Evolutionary conservation across 2,888 invertebrate species (phyloP).

Genomic region (Prosopocoilus inquinatus): DNA sequence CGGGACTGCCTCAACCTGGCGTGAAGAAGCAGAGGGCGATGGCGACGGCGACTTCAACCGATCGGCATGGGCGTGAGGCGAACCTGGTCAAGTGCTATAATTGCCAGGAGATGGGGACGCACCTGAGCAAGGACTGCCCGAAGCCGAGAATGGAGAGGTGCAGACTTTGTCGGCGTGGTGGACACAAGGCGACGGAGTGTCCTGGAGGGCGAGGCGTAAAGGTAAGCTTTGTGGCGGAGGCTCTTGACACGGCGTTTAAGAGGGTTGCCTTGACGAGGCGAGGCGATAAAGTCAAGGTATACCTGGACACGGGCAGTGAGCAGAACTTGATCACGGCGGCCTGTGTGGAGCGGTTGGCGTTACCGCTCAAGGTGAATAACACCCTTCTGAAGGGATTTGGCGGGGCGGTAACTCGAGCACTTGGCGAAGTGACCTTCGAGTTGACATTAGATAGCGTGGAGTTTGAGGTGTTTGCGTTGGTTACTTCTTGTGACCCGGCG

Average conservation of each 20-base stretch:
- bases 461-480: constrained; percentile 6
- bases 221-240: background rate
- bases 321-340: constrained; percentile 6
- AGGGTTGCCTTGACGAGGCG: background rate
- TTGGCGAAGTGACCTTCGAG: background rate
- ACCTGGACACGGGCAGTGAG: constrained; percentile 9
- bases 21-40: background rate
- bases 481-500: constrained; percentile 3
- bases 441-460: constrained; percentile 1
- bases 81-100: background rate
- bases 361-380: background rate
- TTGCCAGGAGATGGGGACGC: constrained; percentile 4
- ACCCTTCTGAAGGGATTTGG: constrained; percentile 12
- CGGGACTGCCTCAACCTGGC: background rate
- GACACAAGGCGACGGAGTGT: background rate
- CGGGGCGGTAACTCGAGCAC: constrained; percentile 5
- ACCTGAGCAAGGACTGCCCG: constrained; percentile 8
- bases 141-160: constrained; percentile 6
- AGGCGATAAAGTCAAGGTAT: constrained; percentile 2
- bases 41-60: background rate
- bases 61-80: background rate
- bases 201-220: background rate
- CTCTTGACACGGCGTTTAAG: background rate
- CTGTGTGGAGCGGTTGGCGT: constrained; percentile 7
- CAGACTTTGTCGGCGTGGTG: background rate